phyloP scores from a whole-genome alignment of 2,797 vertebrate species.

The Acipenser transmontanus region DNA sequence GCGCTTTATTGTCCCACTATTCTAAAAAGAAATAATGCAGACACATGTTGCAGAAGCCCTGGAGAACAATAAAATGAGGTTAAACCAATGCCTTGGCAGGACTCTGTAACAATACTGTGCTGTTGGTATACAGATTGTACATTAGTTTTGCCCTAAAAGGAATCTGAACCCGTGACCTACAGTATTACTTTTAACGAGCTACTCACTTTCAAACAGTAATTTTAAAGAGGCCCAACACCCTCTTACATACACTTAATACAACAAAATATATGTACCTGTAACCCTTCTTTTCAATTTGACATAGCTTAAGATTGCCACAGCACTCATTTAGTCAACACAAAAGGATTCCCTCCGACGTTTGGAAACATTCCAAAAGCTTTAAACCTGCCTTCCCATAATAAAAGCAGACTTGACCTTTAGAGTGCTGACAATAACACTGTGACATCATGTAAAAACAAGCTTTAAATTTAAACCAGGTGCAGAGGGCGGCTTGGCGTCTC shows the following conservation, averaged over 20 bases:
- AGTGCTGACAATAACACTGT: constrained; percentile 53
- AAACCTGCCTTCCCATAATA: neutral
- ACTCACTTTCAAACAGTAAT: neutral
- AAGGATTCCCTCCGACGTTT: neutral
- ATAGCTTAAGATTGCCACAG: neutral
- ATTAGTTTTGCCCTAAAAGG: neutral
- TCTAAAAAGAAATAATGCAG: no score
- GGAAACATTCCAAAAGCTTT: neutral
- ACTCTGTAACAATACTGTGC: no score
- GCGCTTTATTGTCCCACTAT: no score
- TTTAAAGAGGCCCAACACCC: no score
- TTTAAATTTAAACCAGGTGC: constrained; percentile 64
- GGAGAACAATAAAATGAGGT: no score
- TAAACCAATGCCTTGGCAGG: no score
- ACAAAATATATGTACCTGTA: no score
- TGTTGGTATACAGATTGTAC: neutral
- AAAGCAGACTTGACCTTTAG: constrained; percentile 45
- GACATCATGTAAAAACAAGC: constrained; percentile 61
- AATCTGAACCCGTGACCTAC: neutral
- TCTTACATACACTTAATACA: no score
- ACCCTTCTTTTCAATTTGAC: neutral
- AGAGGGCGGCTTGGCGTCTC: constrained; percentile 38
- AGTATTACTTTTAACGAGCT: neutral
- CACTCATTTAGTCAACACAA: neutral
- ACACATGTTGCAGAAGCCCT: no score